phyloP scores from a whole-genome alignment of 2,113 vertebrate species.

The Oreochromis niloticus region DNA sequence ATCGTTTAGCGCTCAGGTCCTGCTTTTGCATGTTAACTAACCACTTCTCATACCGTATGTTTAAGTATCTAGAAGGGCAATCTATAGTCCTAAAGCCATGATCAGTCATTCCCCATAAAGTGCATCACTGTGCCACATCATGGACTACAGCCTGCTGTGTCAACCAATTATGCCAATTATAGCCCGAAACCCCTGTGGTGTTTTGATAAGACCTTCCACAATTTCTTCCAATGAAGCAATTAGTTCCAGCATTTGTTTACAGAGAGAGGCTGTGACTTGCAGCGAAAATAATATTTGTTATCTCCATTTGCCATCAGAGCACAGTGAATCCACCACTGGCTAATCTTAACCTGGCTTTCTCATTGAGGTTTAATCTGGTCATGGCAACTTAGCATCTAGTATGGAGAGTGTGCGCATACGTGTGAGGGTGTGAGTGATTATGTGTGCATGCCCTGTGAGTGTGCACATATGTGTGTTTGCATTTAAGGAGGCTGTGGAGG shows the following conservation, averaged over 20 bases:
- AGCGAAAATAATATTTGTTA: constrained; percentile 65
- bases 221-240: constrained; percentile 69
- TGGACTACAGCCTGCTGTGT: constrained; percentile 47
- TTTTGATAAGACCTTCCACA: constrained; percentile 70
- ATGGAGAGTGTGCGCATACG: neutral
- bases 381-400: constrained; percentile 58
- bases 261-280: constrained; percentile 53
- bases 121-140: constrained; percentile 55
- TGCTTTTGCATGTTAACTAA: neutral
- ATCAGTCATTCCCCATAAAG: constrained; percentile 35
- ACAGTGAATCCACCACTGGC: constrained; percentile 59
- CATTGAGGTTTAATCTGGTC: constrained; percentile 69
- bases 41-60: neutral
- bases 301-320: constrained; percentile 61
- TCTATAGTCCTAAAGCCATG: constrained; percentile 30
- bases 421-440: neutral
- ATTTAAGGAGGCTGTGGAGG: constrained; percentile 20
- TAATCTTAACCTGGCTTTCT: constrained; percentile 68
- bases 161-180: constrained; percentile 68
- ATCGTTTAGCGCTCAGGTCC: neutral
- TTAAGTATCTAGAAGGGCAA: constrained; percentile 30
- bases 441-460: neutral
- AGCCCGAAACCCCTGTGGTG: constrained; percentile 63
- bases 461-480: constrained; percentile 16
- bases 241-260: constrained; percentile 73